Evolutionary conservation across 2,888 invertebrate genomes (phyloP).

Genomic region (Periphyllus acericola): DNA sequence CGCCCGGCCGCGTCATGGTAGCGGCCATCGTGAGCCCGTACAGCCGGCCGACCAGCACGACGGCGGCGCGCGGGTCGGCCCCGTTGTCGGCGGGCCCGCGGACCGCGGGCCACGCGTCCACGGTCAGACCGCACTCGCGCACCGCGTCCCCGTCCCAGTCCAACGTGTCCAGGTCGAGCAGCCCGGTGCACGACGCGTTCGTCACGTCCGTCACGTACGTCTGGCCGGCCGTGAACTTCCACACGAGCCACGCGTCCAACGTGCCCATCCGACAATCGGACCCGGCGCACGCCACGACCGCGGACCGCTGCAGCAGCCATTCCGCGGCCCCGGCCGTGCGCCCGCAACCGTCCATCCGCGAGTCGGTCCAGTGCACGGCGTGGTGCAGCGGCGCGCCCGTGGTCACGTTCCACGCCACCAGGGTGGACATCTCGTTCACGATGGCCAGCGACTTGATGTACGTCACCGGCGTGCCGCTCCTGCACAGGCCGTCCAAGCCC

Average conservation of each 20-base stretch:
- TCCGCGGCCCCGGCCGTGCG: conserved; percentile 7
- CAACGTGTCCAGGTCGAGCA: conserved; percentile 8
- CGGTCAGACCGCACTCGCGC: neutral
- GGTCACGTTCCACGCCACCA: conserved; percentile 19
- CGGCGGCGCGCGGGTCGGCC: neutral
- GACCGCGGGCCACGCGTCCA: neutral
- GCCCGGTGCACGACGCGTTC: conserved; percentile 37
- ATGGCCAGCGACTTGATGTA: conserved; percentile 6
- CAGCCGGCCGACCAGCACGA: neutral
- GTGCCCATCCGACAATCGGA: conserved; percentile 14
- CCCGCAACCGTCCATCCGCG: neutral
- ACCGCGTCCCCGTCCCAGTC: neutral
- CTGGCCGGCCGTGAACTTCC: conserved; percentile 26
- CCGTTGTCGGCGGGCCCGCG: neutral
- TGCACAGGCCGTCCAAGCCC: neutral
- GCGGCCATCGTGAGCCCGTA: neutral
- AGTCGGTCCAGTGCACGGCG: conserved; percentile 30
- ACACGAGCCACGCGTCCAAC: conserved; percentile 33
- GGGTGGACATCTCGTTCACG: conserved; percentile 29
- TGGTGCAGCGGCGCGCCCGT: conserved; percentile 22
- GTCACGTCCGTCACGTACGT: conserved; percentile 36
- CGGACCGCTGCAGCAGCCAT: conserved; percentile 8
- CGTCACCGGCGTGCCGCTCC: neutral
- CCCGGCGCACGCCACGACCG: neutral
- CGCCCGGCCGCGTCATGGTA: conserved; percentile 13